Evolutionary conservation across 2,888 invertebrate genomes (phyloP).

Genomic region (Adela reaumurella): DNA sequence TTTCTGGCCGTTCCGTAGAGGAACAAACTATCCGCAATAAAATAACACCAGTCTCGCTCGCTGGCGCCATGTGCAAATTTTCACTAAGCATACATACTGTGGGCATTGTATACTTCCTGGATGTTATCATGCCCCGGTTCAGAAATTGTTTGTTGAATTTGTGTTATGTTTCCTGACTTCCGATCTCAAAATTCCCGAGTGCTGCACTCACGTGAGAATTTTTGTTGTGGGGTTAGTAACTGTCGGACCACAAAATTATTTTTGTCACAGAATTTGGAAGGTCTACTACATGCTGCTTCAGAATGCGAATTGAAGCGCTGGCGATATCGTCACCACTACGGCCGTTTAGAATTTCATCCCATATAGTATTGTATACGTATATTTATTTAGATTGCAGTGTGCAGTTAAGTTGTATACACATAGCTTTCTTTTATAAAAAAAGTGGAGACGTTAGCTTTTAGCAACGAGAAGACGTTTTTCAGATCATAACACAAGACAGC

Average conservation of each 20-base stretch:
- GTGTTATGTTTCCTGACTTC: constrained; percentile 8
- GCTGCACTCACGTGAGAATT: constrained; percentile 13
- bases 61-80: too few relatives aligned
- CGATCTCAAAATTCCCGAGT: constrained; percentile 11
- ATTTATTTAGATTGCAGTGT: constrained; percentile 9
- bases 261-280: constrained; percentile 8
- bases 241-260: constrained; percentile 14
- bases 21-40: too few relatives aligned
- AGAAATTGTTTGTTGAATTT: too few relatives aligned
- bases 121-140: too few relatives aligned
- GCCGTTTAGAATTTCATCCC: constrained; percentile 9
- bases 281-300: constrained; percentile 2
- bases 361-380: constrained; percentile 7
- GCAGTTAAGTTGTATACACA: constrained; percentile 9
- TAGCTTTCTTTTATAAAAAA: constrained; percentile 10
- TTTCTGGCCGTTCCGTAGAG: too few relatives aligned
- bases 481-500: constrained; percentile 9
- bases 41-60: too few relatives aligned
- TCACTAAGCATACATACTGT: too few relatives aligned
- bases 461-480: constrained; percentile 8
- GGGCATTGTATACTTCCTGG: too few relatives aligned
- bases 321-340: constrained; percentile 9
- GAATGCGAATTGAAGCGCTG: constrained; percentile 8
- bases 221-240: constrained; percentile 11
- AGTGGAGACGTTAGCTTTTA: constrained; percentile 6